A percentile compares a stretch with the other conserved stretches of the same genome.
Evolutionary conservation across 1,140 invertebrate species (phyloP).

Genomic region (Aphelenchoides fujianensis): DNA sequence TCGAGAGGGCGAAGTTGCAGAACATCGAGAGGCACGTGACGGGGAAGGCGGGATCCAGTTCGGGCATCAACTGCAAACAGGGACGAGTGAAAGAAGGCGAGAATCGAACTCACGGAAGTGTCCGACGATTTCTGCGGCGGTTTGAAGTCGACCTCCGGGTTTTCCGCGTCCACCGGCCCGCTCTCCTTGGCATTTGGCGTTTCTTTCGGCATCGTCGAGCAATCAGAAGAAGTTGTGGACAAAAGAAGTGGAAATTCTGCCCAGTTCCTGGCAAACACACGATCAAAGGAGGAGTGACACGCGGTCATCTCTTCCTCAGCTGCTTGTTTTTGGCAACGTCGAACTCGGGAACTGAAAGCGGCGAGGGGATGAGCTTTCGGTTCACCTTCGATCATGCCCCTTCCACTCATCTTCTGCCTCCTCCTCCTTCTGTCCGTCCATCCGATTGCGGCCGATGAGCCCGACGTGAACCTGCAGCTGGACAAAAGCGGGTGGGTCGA

Average conservation of each 20-base stretch:
- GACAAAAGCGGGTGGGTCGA: slow-evolving; percentile 41
- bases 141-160: neutral
- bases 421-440: neutral
- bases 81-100: neutral
- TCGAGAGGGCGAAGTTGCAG: neutral
- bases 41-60: slow-evolving; percentile 5
- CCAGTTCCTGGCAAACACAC: too few species aligned
- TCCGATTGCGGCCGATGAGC: neutral
- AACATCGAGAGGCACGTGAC: slow-evolving; percentile 9
- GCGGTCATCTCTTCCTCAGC: too few species aligned
- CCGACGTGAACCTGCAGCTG: slow-evolving; percentile 6
- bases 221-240: neutral
- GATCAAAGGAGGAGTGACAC: too few species aligned
- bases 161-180: neutral
- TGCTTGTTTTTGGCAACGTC: neutral
- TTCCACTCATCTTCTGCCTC: neutral
- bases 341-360: too few species aligned
- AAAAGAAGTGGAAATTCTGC: neutral
- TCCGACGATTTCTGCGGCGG: neutral
- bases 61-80: neutral
- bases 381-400: neutral
- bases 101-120: neutral
- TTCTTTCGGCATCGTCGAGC: neutral
- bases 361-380: too few species aligned
- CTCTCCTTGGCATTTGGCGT: neutral